Evolutionary conservation across 2,113 vertebrate species (phyloP).

Genomic region (Ceuthmochares aereus): DNA sequence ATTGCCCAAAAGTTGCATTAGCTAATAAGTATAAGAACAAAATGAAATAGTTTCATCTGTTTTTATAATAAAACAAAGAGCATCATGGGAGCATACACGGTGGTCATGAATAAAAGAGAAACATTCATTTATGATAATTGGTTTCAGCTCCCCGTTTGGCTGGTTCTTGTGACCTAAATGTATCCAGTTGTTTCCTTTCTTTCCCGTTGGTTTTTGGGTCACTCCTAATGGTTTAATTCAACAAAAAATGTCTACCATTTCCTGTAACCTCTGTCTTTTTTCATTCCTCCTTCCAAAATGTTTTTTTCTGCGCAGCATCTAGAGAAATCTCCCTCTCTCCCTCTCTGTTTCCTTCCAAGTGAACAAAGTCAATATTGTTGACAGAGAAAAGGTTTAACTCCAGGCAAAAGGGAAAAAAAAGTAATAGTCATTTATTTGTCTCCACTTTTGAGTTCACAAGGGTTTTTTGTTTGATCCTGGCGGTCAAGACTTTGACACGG

Average conservation of each 20-base stretch:
- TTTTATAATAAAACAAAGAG: constrained; percentile 87
- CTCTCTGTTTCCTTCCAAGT: constrained; percentile 79
- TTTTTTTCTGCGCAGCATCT: constrained; percentile 78
- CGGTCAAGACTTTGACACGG: constrained; percentile 83
- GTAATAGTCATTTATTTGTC: constrained; percentile 84
- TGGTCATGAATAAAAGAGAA: constrained; percentile 89
- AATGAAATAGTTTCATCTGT: constrained; percentile 86
- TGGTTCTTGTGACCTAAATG: constrained; percentile 88
- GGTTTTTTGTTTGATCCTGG: constrained; percentile 83
- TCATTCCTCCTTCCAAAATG: constrained; percentile 88
- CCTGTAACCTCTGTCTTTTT: constrained; percentile 95
- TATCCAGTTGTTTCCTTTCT: constrained; percentile 90
- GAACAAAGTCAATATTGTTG: constrained; percentile 89
- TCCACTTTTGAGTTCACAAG: constrained; percentile 81
- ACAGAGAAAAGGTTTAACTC: constrained; percentile 81
- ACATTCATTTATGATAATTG: constrained; percentile 91
- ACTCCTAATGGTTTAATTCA: constrained; percentile 97
- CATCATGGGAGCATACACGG: constrained; percentile 88
- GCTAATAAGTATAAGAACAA: constrained; percentile 85
- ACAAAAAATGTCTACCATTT: constrained; percentile 96
- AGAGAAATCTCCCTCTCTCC: constrained; percentile 73
- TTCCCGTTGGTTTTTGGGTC: constrained; percentile 87
- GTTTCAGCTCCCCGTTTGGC: constrained; percentile 90
- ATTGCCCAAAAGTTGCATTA: constrained; percentile 85
- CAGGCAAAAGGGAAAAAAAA: constrained; percentile 64